Evolutionary conservation across 2,113 vertebrate species (phyloP).

Genomic region (Pyxicephalus adspersus): DNA sequence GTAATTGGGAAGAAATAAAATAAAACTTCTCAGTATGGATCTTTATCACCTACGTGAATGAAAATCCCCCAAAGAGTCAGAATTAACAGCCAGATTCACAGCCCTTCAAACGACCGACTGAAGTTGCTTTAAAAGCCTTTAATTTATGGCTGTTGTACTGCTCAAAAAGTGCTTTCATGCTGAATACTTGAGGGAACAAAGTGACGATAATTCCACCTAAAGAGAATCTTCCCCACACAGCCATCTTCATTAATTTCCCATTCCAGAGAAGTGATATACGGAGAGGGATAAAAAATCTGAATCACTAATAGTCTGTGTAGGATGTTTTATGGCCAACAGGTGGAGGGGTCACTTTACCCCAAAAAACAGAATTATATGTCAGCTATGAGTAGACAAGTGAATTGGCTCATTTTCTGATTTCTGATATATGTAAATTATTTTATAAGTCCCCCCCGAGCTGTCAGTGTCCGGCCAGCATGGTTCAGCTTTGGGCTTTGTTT

Average conservation of each 20-base stretch:
- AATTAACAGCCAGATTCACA: slow-evolving; percentile 24
- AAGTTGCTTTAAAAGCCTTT: slow-evolving; percentile 32
- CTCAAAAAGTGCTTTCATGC: slow-evolving; percentile 33
- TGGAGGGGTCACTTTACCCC: no score
- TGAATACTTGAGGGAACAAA: background rate
- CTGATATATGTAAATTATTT: no score
- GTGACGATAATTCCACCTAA: slow-evolving; percentile 31
- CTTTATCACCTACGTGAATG: slow-evolving; percentile 27
- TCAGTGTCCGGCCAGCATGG: no score
- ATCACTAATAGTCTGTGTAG: no score
- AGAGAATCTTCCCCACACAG: slow-evolving; percentile 5
- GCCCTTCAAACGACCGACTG: slow-evolving; percentile 25
- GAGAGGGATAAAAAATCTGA: background rate
- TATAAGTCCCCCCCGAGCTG: no score
- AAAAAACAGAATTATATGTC: no score
- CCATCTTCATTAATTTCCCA: background rate
- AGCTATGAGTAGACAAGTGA: no score
- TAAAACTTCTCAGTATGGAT: background rate
- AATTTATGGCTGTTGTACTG: slow-evolving; percentile 29
- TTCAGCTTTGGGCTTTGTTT: no score
- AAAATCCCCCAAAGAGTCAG: slow-evolving; percentile 15
- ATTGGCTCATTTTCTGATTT: no score
- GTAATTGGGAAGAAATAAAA: slow-evolving; percentile 10
- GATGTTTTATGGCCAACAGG: no score
- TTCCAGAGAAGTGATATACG: background rate